Percentiles rank a stretch among this genome's conserved stretches.
Evolutionary conservation across 2,113 vertebrate genomes (phyloP).

Genomic region (Ammospiza caudacuta): DNA sequence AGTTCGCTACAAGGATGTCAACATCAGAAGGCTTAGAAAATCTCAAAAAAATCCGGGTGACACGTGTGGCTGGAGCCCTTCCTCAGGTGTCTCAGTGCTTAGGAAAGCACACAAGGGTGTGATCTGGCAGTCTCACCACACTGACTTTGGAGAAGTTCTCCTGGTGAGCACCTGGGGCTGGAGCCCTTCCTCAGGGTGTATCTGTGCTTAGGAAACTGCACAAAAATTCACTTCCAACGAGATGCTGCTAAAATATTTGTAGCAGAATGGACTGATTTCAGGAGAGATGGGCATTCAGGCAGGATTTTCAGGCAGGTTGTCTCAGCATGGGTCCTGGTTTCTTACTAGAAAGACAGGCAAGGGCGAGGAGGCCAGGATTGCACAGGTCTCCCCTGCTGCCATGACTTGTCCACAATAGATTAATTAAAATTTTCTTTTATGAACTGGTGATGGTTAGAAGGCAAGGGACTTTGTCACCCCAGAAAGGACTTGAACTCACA

Average conservation of each 20-base stretch:
- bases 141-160: neutral
- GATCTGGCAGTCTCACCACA: no score
- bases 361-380: neutral
- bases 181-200: neutral
- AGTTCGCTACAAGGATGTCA: no score
- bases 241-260: neutral
- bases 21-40: no score
- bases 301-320: neutral
- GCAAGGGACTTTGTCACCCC: neutral
- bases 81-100: neutral
- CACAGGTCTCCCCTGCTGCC: neutral
- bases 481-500: neutral
- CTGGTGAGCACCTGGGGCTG: accelerated
- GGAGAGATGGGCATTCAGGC: neutral
- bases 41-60: no score
- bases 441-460: neutral
- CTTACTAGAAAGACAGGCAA: neutral
- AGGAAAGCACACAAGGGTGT: neutral
- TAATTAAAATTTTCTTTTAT: neutral
- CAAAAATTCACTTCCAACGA: neutral
- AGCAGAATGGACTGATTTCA: neutral
- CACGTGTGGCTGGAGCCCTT: accelerated
- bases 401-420: neutral
- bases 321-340: neutral
- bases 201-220: neutral